A percentile compares a stretch with the other conserved stretches of the same genome.
Evolutionary conservation across 2,113 vertebrate genomes (phyloP).

Genomic region (Deroptyus accipitrinus): DNA sequence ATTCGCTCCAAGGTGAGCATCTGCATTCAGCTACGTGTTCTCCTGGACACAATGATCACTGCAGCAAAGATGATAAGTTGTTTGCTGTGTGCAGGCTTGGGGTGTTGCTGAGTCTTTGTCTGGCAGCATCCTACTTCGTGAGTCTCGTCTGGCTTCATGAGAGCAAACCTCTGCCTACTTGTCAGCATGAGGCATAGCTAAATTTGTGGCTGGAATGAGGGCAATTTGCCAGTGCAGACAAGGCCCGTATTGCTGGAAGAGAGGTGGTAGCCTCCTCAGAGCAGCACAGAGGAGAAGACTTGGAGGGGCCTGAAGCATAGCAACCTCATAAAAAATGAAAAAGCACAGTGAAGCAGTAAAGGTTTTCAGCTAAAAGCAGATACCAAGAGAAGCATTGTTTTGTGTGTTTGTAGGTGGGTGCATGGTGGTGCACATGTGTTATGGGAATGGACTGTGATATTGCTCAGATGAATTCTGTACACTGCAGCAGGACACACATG

Average conservation of each 20-base stretch:
- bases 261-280: neutral
- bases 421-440: too few relatives aligned
- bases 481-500: rapidly evolving
- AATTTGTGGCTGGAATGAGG: neutral
- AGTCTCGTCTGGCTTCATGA: neutral
- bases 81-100: neutral
- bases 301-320: neutral
- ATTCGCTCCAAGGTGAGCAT: neutral
- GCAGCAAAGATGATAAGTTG: neutral
- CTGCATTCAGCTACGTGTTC: neutral
- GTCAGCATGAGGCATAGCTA: neutral
- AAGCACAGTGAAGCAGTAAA: neutral
- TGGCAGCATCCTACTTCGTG: neutral
- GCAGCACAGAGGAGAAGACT: neutral
- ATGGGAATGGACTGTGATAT: neutral
- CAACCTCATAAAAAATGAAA: neutral
- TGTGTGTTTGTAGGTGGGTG: neutral
- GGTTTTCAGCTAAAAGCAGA: neutral
- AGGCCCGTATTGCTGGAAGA: neutral
- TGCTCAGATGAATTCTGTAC: neutral
- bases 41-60: neutral
- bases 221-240: neutral
- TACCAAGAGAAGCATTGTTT: neutral
- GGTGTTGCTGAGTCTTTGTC: neutral
- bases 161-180: neutral